phyloP scores from a whole-genome alignment of 2,113 vertebrate species.

The Rissa tridactyla region DNA sequence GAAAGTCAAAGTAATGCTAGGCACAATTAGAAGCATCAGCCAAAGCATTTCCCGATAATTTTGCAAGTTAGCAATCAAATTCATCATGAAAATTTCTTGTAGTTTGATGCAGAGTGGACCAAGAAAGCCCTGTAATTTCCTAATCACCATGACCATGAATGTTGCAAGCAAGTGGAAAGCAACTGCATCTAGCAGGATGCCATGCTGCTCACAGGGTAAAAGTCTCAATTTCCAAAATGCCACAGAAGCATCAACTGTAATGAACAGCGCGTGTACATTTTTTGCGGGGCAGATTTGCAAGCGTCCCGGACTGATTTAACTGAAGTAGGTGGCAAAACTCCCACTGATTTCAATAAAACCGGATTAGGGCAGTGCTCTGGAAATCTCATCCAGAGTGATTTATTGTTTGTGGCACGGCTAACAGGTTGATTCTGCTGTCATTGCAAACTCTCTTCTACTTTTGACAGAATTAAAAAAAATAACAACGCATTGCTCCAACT shows the following conservation, averaged over 20 bases:
- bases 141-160: neutral
- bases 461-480: neutral
- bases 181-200: neutral
- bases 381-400: neutral
- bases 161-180: neutral
- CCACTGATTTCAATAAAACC: neutral
- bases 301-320: neutral
- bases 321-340: conserved; percentile 30
- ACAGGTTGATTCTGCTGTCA: neutral
- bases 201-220: neutral
- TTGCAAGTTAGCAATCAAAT: neutral
- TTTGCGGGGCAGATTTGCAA: neutral
- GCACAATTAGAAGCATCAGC: neutral
- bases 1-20: neutral
- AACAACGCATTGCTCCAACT: neutral
- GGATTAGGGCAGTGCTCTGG: neutral
- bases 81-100: neutral
- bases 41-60: neutral
- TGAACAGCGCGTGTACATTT: accelerated
- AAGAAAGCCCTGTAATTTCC: neutral
- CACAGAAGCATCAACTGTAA: neutral
- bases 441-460: neutral
- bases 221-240: neutral
- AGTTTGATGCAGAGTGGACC: neutral
- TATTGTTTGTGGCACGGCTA: neutral